A percentile compares a stretch with the other conserved stretches of the same genome.
Evolutionary conservation across 2,113 vertebrate species (phyloP).

Genomic region (Brienomyrus brachyistius): DNA sequence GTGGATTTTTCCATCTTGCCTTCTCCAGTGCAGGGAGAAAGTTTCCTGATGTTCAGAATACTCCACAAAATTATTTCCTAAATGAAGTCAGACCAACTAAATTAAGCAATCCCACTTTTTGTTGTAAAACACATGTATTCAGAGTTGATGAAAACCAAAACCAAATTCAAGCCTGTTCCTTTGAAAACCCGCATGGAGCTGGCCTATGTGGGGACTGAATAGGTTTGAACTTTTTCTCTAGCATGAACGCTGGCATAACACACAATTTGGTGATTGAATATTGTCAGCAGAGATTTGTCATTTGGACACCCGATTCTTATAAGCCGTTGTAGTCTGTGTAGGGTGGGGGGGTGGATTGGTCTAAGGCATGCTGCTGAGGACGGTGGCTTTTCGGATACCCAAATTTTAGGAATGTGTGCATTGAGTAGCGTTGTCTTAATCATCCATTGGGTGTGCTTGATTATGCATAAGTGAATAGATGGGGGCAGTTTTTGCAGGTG

Average conservation of each 20-base stretch:
- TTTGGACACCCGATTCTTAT: conserved; percentile 35
- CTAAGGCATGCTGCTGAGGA: not conserved
- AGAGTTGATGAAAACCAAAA: not conserved
- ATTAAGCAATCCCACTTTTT: not conserved
- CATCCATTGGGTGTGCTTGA: not conserved
- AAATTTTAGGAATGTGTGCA: not conserved
- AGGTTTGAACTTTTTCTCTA: conserved; percentile 63
- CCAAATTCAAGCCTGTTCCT: not conserved
- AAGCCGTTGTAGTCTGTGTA: not conserved
- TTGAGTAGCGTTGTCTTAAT: not conserved
- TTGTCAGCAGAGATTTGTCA: conserved; percentile 38
- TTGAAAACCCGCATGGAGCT: not conserved
- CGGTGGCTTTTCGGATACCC: not conserved
- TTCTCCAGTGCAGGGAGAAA: not conserved
- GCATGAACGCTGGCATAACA: conserved; percentile 58
- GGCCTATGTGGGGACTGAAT: conserved; percentile 38
- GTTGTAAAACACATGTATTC: not conserved
- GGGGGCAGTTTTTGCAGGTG: not conserved
- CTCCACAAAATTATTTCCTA: not conserved
- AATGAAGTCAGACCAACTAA: not conserved
- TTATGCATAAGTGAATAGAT: not conserved
- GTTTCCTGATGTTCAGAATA: not conserved
- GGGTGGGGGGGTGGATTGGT: not conserved
- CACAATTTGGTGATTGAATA: conserved; percentile 45
- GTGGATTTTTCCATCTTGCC: not conserved